Conservation (phyloP, 2,888 invertebrate species). For the Cataglyphis livida region DNA sequence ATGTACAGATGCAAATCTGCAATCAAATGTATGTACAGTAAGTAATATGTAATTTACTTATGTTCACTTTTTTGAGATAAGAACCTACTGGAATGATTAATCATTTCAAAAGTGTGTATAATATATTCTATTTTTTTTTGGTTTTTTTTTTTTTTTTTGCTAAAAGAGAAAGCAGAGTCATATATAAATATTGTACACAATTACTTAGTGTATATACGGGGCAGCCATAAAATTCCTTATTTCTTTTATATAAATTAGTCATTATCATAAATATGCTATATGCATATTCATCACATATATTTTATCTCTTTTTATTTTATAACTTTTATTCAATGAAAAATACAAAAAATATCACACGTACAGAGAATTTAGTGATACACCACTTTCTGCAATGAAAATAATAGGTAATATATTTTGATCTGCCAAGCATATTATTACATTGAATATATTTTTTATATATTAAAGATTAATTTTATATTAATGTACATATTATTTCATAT, state of each 20-base stretch:
- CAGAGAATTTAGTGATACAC: not conserved
- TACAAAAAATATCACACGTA: not conserved
- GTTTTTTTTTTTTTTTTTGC: conserved; percentile 34
- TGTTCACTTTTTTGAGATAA: conserved; percentile 32
- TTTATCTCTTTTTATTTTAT: conserved; percentile 13
- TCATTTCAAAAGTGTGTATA: conserved; percentile 3
- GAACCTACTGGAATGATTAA: conserved; percentile 9
- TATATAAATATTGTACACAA: conserved; percentile 51
- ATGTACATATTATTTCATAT: not conserved
- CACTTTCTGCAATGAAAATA: not conserved
- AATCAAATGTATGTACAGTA: conserved; percentile 67
- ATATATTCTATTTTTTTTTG: conserved; percentile 33
- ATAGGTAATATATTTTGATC: not conserved
- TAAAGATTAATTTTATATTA: conserved; percentile 18
- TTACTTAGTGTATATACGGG: not conserved
- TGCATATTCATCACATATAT: not conserved
- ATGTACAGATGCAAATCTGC: conserved; percentile 65
- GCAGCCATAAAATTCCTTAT: conserved; percentile 35
- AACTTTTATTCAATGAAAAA: conserved; percentile 7
- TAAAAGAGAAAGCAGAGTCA: conserved; percentile 17
- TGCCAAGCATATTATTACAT: not conserved
- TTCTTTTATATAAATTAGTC: not conserved
- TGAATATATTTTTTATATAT: conserved; percentile 5
- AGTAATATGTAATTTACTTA: conserved; percentile 25
- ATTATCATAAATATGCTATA: conserved; percentile 2